Base-by-base conservation (phyloP, 2,888 invertebrate genomes). In the Lamellibrachia columna region DNA sequence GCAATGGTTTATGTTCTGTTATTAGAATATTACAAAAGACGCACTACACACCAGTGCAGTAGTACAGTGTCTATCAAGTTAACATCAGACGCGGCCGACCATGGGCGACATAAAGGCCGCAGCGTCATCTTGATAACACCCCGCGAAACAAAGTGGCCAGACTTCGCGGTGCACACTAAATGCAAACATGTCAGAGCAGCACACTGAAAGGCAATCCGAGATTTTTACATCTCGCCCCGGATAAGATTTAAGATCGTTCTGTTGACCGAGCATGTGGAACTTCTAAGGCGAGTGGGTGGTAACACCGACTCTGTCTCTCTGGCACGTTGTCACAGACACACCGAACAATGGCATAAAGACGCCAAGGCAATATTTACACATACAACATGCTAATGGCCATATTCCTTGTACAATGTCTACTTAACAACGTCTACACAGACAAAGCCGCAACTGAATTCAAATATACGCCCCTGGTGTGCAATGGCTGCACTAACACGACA, bases 51-150 rank as follows among this genome's bases (percentile, higher is more conserved):
- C 15, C 15, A 15, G 75, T 75, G 75, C n/a, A 75, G 75, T 75
- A 75, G n/a, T 75, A 75, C 75, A n/a, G n/a, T 15, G n/a, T 75
- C 75, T 75, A 75, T 75, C 75, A 75, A 40, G 75, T 75, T 75
- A 75, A 75, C 75, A 75, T 75, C 75, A 75, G 75, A 75, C 2
- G 75, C 75, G n/a, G 75, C 22, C 4, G 75, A 75, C 75, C 75
- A 22, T 75, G 75, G 22, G 75, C 22, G 3, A n/a, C n/a, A n/a
- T n/a, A 75, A 75, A 75, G 75, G 75, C 75, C 75, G 22, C 3
- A n/a, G 2, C n/a, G 22, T 22, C 22, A 75, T 75, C 75, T 75
- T 75, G 75, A 75, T 75, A 75, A 75, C 22, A 75, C 22, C 75
- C 75, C 2, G 22, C 15, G 22, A 75, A 75, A 75, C 75, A 75